These are phyloP conservation scores for Porites lobata DNA, from an alignment of 92 coral and sea anemone genomes.

Conservation along the genomic window DNA sequence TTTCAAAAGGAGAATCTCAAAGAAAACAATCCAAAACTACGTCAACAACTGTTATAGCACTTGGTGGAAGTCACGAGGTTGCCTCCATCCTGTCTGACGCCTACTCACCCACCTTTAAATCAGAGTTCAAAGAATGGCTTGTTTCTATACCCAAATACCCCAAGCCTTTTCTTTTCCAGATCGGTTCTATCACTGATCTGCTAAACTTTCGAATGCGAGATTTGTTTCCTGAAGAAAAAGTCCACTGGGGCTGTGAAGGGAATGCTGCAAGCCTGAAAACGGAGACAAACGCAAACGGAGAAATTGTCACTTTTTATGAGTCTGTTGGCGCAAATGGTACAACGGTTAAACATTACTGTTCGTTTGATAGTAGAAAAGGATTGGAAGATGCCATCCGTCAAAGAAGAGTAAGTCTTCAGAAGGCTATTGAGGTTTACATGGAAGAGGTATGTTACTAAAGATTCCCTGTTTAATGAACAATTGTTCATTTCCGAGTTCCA, in stretches of 20 bases:
- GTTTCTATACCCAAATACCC: constrained; percentile 53
- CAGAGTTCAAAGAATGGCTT: constrained; percentile 44
- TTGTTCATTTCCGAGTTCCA: too few relatives aligned
- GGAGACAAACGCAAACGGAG: constrained; percentile 13
- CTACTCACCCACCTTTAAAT: neutral
- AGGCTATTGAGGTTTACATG: constrained; percentile 26
- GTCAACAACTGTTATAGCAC: constrained; percentile 41
- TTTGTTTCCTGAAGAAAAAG: constrained; percentile 39
- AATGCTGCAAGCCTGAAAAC: neutral
- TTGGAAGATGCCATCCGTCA: neutral
- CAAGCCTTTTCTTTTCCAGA: constrained; percentile 47
- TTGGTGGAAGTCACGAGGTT: constrained; percentile 44
- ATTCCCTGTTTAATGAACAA: neutral
- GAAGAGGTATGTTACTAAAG: constrained; percentile 11
- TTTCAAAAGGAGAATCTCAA: neutral
- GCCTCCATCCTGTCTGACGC: constrained; percentile 43
- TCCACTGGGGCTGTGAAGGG: constrained; percentile 66
- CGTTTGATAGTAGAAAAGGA: neutral
- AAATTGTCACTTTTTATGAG: neutral
- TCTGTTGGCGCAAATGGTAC: neutral
- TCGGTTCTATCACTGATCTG: constrained; percentile 10
- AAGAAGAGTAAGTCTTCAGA: constrained; percentile 6
- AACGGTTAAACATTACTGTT: neutral
- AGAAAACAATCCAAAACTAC: constrained; percentile 8
- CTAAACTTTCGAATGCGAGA: neutral